Conservation (phyloP, 2,113 vertebrate genomes). For the Sylvia atricapilla region DNA sequence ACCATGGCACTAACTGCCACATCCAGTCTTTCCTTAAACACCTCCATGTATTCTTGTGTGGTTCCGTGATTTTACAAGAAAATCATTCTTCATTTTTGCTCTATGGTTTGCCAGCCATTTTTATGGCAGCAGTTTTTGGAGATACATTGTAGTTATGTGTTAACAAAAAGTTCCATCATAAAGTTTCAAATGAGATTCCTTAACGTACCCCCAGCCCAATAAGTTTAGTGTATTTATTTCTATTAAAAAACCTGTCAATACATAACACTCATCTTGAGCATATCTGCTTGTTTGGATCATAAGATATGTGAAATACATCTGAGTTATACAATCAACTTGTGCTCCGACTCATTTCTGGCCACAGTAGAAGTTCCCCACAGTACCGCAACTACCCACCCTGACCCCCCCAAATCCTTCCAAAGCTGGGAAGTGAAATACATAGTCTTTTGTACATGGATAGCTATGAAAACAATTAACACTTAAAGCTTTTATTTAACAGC, state of each 20-base stretch:
- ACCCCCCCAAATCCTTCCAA: background rate
- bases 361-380: background rate
- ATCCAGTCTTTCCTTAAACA: background rate
- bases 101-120: background rate
- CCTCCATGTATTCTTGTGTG: background rate
- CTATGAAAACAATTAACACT: background rate
- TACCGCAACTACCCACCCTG: background rate
- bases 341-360: background rate
- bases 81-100: background rate
- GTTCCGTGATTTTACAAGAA: background rate
- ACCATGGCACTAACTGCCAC: background rate
- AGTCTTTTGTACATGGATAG: accelerated
- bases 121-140: background rate
- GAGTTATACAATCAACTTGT: background rate
- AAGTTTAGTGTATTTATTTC: background rate
- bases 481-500: background rate
- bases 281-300: background rate
- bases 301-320: background rate
- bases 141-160: background rate
- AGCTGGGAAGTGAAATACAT: background rate
- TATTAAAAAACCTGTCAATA: background rate
- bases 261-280: background rate
- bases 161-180: background rate
- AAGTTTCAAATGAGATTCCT: background rate
- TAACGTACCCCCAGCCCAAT: background rate